A percentile compares a stretch with the other conserved stretches of the same genome.
Evolutionary conservation across 2,888 invertebrate genomes (phyloP).

Genomic region (Drosophila picticornis): DNA sequence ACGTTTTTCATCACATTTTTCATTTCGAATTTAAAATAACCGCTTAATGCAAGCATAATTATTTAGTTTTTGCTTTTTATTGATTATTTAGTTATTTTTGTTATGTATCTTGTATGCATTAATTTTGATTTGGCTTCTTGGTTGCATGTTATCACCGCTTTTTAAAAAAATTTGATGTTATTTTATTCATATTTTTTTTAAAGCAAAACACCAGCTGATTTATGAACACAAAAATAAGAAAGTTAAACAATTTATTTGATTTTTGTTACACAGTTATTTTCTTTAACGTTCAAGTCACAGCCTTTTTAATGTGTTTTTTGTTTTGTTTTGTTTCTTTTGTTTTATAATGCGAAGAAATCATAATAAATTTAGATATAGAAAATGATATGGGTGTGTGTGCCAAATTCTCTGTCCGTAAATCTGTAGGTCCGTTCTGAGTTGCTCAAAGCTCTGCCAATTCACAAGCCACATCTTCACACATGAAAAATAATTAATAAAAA

Average conservation of each 20-base stretch:
- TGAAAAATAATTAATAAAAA: slow-evolving; percentile 63
- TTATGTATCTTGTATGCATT: slow-evolving; percentile 58
- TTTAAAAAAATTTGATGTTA: slow-evolving; percentile 59
- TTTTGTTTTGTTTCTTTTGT: slow-evolving; percentile 24
- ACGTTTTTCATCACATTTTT: slow-evolving; percentile 73
- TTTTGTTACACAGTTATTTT: slow-evolving; percentile 63
- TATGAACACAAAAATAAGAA: slow-evolving; percentile 17
- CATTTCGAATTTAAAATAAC: slow-evolving; percentile 63
- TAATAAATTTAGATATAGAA: slow-evolving; percentile 27
- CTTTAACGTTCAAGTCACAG: slow-evolving; percentile 75
- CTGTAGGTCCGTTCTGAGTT: slow-evolving; percentile 44
- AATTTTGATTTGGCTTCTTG: slow-evolving; percentile 80
- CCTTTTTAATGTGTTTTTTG: slow-evolving; percentile 63
- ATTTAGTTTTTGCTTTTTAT: slow-evolving; percentile 34
- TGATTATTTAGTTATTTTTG: slow-evolving; percentile 34
- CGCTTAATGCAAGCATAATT: slow-evolving; percentile 54
- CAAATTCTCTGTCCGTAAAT: slow-evolving; percentile 63
- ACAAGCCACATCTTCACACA: slow-evolving; percentile 47
- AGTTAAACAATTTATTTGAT: slow-evolving; percentile 53
- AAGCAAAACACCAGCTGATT: slow-evolving; percentile 25
- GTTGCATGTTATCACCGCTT: slow-evolving; percentile 74
- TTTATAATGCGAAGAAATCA: slow-evolving; percentile 32
- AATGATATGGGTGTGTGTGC: slow-evolving; percentile 47
- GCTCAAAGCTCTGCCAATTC: slow-evolving; percentile 68
- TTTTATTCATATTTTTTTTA: slow-evolving; percentile 29